Conservation (phyloP, 2,113 vertebrate genomes). For the Saimiri boliviensis region DNA sequence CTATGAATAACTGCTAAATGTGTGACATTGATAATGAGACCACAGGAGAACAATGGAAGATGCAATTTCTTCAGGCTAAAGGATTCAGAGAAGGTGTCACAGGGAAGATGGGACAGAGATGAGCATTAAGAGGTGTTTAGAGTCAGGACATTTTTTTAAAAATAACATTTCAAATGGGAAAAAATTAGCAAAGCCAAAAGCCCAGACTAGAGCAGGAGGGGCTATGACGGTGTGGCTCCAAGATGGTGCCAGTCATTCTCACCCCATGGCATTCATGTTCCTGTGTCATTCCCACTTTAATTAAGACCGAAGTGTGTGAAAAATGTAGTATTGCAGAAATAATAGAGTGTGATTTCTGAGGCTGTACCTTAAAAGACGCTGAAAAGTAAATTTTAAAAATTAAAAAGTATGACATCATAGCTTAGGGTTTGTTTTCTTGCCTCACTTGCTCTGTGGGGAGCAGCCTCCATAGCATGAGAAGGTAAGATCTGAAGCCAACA, state of each 20-base stretch:
- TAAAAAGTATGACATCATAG: not conserved
- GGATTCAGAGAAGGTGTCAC: not conserved
- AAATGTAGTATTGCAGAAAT: not conserved
- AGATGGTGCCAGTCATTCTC: not conserved
- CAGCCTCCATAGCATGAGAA: fast-evolving
- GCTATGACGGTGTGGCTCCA: not conserved
- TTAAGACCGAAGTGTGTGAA: not conserved
- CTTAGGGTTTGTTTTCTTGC: not conserved
- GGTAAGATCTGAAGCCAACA: not conserved
- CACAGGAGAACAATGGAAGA: not conserved
- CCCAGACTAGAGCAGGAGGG: not conserved
- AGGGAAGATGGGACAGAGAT: not conserved
- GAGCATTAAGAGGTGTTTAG: not conserved
- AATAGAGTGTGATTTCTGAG: not conserved
- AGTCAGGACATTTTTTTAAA: not conserved
- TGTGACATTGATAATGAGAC: not conserved
- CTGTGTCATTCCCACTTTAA: not conserved
- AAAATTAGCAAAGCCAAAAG: not conserved
- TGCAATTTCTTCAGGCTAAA: not conserved
- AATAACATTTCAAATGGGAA: not conserved
- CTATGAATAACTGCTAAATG: not conserved
- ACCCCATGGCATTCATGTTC: not conserved
- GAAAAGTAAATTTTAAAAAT: not conserved
- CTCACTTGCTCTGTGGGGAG: not conserved
- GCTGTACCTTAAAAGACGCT: not conserved